phyloP scores from a whole-genome alignment of 2,888 invertebrate genomes.

The Microctonus brassicae region DNA sequence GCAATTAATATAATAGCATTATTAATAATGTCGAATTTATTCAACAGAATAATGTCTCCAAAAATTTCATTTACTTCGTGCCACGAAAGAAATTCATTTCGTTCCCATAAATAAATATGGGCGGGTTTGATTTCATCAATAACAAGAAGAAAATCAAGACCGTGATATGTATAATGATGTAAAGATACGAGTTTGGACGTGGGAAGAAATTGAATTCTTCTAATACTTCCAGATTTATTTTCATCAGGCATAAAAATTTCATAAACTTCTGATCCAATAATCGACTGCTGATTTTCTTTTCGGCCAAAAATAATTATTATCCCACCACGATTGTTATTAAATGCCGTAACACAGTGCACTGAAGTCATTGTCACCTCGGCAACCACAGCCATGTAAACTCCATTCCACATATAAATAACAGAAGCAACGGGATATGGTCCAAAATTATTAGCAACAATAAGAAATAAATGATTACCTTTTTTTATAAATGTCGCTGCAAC shows the following conservation, averaged over 20 bases:
- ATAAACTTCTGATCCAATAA: conserved; percentile 52
- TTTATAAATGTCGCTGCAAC: conserved; percentile 55
- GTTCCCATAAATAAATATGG: conserved; percentile 57
- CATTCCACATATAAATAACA: conserved; percentile 58
- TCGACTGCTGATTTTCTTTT: conserved; percentile 14
- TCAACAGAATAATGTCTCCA: conserved; percentile 41
- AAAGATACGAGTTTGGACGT: conserved; percentile 50
- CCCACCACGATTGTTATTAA: conserved; percentile 47
- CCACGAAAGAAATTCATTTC: conserved; percentile 54
- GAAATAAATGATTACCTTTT: conserved; percentile 50
- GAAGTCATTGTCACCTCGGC: conserved; percentile 47
- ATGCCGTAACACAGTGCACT: conserved; percentile 55
- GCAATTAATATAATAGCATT: conserved; percentile 54
- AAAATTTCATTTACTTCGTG: conserved; percentile 47
- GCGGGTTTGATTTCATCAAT: conserved; percentile 48
- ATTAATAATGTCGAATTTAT: conserved; percentile 42
- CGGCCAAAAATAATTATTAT: conserved; percentile 55
- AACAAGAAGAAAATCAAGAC: conserved; percentile 51
- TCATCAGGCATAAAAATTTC: conserved; percentile 41
- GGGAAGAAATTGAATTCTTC: conserved; percentile 51
- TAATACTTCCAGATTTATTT: conserved; percentile 34
- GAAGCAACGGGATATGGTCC: conserved; percentile 49
- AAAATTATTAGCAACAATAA: conserved; percentile 51
- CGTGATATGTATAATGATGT: conserved; percentile 49
- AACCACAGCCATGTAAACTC: conserved; percentile 57